Evolutionary conservation across 2,113 vertebrate species (phyloP).

Genomic region (Odontesthes bonariensis): DNA sequence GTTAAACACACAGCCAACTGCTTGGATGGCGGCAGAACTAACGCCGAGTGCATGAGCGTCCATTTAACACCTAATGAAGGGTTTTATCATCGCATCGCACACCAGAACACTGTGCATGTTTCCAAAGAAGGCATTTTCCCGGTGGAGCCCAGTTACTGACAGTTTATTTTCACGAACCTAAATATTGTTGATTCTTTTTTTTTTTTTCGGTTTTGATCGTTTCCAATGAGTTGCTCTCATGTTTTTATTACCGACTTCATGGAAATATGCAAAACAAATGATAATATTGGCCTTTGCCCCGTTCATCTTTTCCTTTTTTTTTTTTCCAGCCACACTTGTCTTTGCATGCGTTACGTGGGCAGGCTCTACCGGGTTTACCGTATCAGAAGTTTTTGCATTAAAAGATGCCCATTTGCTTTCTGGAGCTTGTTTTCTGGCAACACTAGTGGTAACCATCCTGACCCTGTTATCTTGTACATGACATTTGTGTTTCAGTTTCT

Average conservation of each 20-base stretch:
- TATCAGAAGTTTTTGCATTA: constrained; percentile 25
- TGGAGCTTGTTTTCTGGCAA: too few species aligned
- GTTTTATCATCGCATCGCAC: not conserved
- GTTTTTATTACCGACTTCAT: not conserved
- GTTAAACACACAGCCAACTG: not conserved
- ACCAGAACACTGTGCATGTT: constrained; percentile 43
- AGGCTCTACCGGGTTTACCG: constrained; percentile 39
- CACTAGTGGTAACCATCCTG: too few species aligned
- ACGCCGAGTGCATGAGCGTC: not conserved
- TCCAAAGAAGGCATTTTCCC: constrained; percentile 14
- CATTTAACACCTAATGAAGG: not conserved
- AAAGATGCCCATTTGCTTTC: not conserved
- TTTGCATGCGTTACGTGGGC: constrained; percentile 32
- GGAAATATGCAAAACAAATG: constrained; percentile 9
- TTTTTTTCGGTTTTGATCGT: not conserved
- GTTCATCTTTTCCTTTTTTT: not conserved
- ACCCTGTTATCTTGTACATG: not conserved
- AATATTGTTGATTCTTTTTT: not conserved
- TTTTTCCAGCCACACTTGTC: not conserved
- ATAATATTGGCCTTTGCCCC: not conserved
- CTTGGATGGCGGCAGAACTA: not conserved
- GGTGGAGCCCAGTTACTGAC: constrained; percentile 22
- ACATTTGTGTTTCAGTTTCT: not conserved
- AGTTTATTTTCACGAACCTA: not conserved
- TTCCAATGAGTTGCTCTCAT: not conserved